Percentiles rank a stretch among this genome's conserved stretches.
These are phyloP conservation scores for Drosophila pandora DNA, from an alignment of 1,140 invertebrate species.

Conservation along the genomic window DNA sequence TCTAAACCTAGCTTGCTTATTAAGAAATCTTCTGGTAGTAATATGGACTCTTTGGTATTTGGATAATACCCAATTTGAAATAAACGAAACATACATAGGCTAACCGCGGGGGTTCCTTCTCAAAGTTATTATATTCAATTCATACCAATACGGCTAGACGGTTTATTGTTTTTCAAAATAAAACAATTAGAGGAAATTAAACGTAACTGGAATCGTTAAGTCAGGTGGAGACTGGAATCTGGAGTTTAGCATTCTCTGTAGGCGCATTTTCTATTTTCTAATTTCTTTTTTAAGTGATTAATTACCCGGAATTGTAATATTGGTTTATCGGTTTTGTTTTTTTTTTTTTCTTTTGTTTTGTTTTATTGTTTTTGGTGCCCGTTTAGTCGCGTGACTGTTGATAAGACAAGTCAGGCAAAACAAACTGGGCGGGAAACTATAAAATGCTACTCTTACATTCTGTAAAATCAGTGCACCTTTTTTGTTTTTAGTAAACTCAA, in stretches of 20 bases:
- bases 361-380: constrained; percentile 61
- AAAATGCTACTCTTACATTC: constrained; percentile 84
- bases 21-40: constrained; percentile 84
- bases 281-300: constrained; percentile 40
- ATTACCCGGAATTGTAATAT: constrained; percentile 46
- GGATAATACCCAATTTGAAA: constrained; percentile 69
- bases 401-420: constrained; percentile 76
- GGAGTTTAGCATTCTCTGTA: constrained; percentile 63
- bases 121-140: not conserved
- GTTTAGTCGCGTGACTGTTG: constrained; percentile 80
- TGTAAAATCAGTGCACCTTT: constrained; percentile 83
- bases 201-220: constrained; percentile 57
- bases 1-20: constrained; percentile 70
- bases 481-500: constrained; percentile 46
- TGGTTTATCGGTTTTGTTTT: constrained; percentile 46
- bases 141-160: too few relatives aligned
- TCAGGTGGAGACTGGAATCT: constrained; percentile 57
- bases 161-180: constrained; percentile 2
- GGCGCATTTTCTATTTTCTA: constrained; percentile 33
- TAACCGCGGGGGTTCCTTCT: constrained; percentile 5
- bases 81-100: constrained; percentile 40
- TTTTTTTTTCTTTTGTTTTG: constrained; percentile 30
- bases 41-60: constrained; percentile 84
- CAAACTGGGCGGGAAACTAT: constrained; percentile 82
- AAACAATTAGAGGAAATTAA: constrained; percentile 53